A percentile compares a stretch with the other conserved stretches of the same genome.
Conservation (phyloP, 2,888 invertebrate genomes). For the Tromatobia lineatoria region DNA sequence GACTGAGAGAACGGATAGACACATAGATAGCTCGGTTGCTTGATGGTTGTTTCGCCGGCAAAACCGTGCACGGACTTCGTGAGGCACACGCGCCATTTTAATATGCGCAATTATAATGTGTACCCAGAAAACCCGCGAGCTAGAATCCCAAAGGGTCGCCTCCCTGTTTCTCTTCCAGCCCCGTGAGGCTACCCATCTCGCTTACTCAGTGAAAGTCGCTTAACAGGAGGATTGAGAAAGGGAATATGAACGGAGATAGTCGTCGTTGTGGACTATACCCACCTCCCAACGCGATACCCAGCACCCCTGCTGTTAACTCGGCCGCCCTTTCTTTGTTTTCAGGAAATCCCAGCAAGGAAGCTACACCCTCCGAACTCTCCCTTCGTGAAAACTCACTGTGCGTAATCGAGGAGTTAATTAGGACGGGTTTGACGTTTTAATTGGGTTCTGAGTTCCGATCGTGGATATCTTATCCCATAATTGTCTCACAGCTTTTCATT, state of each 20-base stretch:
- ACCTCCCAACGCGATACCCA: conserved; percentile 60
- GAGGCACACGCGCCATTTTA: conserved; percentile 81
- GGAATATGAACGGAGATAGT: conserved; percentile 38
- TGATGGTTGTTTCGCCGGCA: conserved; percentile 69
- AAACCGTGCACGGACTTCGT: conserved; percentile 73
- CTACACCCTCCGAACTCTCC: conserved; percentile 45
- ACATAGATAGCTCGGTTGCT: conserved; percentile 40
- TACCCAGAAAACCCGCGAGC: conserved; percentile 73
- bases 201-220: conserved; percentile 31
- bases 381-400: conserved; percentile 54
- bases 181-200: conserved; percentile 45
- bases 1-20: conserved; percentile 6
- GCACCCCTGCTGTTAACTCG: conserved; percentile 51
- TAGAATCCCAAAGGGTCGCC: conserved; percentile 25
- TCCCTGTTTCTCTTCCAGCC: not conserved
- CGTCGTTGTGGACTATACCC: conserved; percentile 40
- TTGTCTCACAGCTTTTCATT: not conserved
- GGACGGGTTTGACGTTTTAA: conserved; percentile 83
- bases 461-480: conserved; percentile 3
- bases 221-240: conserved; percentile 58
- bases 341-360: conserved; percentile 77
- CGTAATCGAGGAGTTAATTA: conserved; percentile 85
- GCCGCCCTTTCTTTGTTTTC: conserved; percentile 80
- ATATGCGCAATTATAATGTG: conserved; percentile 85
- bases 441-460: conserved; percentile 75